Conservation (phyloP, 1,140 invertebrate species). For the Ganaspis sp. region DNA sequence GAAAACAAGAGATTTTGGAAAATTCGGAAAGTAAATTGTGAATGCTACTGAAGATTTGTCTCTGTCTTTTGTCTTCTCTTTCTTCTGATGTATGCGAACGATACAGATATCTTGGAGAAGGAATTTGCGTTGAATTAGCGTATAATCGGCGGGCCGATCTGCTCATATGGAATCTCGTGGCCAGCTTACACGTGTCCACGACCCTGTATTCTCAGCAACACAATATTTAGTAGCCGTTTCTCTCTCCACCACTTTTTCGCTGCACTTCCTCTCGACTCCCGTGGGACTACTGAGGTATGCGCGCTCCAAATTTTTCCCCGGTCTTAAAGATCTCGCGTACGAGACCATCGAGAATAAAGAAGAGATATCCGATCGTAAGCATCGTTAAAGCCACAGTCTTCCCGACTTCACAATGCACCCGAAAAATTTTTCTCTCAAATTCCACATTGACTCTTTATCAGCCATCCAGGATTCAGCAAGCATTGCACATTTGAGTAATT, state of each 20-base stretch:
- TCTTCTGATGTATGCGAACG: slow-evolving; percentile 69
- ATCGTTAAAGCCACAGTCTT: neutral
- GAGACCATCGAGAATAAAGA: slow-evolving; percentile 50
- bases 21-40: neutral
- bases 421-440: slow-evolving; percentile 38
- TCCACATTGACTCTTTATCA: slow-evolving; percentile 38
- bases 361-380: slow-evolving; percentile 46
- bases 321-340: slow-evolving; percentile 45
- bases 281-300: slow-evolving; percentile 44
- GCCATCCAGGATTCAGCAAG: neutral
- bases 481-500: neutral
- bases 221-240: slow-evolving; percentile 57
- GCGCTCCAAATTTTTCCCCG: slow-evolving; percentile 59
- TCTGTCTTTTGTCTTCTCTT: slow-evolving; percentile 24
- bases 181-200: slow-evolving; percentile 74
- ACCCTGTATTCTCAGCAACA: slow-evolving; percentile 68
- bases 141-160: slow-evolving; percentile 75
- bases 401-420: neutral
- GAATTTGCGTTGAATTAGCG: slow-evolving; percentile 77
- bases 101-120: slow-evolving; percentile 73
- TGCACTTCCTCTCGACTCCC: slow-evolving; percentile 29
- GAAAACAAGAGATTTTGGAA: too few relatives aligned
- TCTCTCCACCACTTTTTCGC: slow-evolving; percentile 25
- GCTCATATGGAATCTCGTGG: slow-evolving; percentile 70
- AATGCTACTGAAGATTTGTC: slow-evolving; percentile 54